phyloP scores from a whole-genome alignment of 2,888 invertebrate species.

The Metalampra italica region DNA sequence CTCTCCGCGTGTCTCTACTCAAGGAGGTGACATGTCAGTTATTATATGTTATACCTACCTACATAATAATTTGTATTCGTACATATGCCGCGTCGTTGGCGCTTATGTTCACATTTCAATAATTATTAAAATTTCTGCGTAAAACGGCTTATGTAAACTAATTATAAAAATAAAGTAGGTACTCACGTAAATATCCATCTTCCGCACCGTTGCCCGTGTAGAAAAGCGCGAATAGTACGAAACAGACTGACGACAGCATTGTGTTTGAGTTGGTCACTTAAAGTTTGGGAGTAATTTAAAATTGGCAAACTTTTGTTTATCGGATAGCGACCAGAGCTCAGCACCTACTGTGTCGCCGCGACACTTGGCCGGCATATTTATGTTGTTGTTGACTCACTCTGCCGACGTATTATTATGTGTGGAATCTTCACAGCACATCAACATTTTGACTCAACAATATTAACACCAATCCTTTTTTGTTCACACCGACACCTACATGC shows the following conservation, averaged over 20 bases:
- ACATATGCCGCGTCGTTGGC: too few relatives aligned
- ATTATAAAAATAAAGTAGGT: neutral
- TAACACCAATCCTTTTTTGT: neutral
- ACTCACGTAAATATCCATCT: slow-evolving; percentile 52
- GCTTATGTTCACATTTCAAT: too few relatives aligned
- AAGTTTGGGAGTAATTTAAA: neutral
- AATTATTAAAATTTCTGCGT: too few relatives aligned
- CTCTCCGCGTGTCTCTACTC: too few relatives aligned
- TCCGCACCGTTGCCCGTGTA: slow-evolving; percentile 31
- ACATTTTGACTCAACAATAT: slow-evolving; percentile 2
- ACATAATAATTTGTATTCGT: too few relatives aligned
- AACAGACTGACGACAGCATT: slow-evolving; percentile 41
- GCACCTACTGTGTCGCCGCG: slow-evolving; percentile 43
- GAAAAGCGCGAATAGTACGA: slow-evolving; percentile 36
- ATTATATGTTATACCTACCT: too few relatives aligned
- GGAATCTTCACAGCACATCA: neutral
- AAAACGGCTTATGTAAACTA: too few relatives aligned
- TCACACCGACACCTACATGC: too few relatives aligned
- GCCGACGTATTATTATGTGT: slow-evolving; percentile 1
- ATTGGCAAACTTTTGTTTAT: slow-evolving; percentile 12
- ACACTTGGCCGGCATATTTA: slow-evolving; percentile 45
- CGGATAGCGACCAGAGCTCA: slow-evolving; percentile 39
- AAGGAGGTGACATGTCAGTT: too few relatives aligned
- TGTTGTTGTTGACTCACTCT: slow-evolving; percentile 20
- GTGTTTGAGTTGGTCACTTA: slow-evolving; percentile 10